Evolutionary conservation across 2,888 invertebrate genomes (phyloP), one percentile per base, ranked within the genome.

Genomic region (Epirrita christyi): DNA sequence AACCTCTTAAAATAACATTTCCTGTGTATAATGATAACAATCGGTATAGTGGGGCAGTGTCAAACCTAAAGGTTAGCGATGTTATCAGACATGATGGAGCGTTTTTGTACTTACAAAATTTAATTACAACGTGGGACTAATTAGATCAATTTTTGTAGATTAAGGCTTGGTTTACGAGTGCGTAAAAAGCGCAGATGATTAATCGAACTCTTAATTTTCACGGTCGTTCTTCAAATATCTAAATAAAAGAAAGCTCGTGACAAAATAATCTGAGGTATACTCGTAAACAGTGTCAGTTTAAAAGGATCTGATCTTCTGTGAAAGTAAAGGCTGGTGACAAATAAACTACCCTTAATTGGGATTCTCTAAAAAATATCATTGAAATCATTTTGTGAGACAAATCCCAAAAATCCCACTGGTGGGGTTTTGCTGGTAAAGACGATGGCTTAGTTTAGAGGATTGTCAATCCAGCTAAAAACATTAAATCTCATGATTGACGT

Each of bases 31-130:
- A 27, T 41, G 51, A 55, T 59, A 55, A 47, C 43, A 51, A 59
- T 59, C 59, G 34, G 50, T 34, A n/a, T n/a, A 55, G 47, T 43
- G 28, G 21, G 54, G 48, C 52, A 21, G 40, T 45, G 55, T 55
- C 55, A 51, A 47, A 50, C 28, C 28, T 28, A 59, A 59, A 59
- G 55, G 59, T 52, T 55, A 59, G 8, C 38, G 59, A 59, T 59
- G 47, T 59, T 59, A 59, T 59, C 59, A 51, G 28, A 28, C 53
- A 51, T 59, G 59, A 59, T 59, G 47, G 59, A 59, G 59, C 41
- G 59, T 55, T 59, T 59, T 59, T 55, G 43, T 59, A 48, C 44
- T 21, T 21, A 21, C 21, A 4, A 38, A 38, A 36, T 47, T 55
- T 59, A 59, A 59, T 59, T 55, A 59, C 34, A 59, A 59, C 55